These are phyloP conservation scores for Candoia aspera DNA, from an alignment of 2,113 vertebrate genomes.

Conservation along the genomic window DNA sequence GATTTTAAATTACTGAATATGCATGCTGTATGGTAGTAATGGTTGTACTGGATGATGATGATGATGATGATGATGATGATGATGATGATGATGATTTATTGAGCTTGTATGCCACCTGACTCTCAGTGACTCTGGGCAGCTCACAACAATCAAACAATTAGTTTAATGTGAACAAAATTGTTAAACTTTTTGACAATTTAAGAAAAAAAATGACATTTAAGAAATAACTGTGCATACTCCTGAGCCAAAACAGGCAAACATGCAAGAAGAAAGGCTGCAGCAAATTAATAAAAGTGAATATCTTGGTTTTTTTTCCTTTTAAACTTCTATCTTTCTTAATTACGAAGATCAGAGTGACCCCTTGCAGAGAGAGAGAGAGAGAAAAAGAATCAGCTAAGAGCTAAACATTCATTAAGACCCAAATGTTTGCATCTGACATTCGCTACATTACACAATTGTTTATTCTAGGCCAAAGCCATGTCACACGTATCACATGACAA, in stretches of 20 bases:
- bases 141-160: neutral
- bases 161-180: neutral
- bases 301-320: no score
- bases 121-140: neutral
- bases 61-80: neutral
- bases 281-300: no score
- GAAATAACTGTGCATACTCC: neutral
- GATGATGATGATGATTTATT: neutral
- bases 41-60: neutral
- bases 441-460: no score
- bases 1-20: neutral
- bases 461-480: no score
- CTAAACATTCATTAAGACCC: no score
- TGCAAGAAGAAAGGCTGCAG: no score
- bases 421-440: no score
- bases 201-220: no score
- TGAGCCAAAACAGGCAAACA: no score
- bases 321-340: no score
- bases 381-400: neutral
- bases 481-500: no score
- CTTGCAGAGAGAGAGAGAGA: neutral
- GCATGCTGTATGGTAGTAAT: neutral
- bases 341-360: neutral
- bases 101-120: neutral
- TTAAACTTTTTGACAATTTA: no score